phyloP scores from a whole-genome alignment of 2,888 invertebrate species.

The Zelleria hepariella region DNA sequence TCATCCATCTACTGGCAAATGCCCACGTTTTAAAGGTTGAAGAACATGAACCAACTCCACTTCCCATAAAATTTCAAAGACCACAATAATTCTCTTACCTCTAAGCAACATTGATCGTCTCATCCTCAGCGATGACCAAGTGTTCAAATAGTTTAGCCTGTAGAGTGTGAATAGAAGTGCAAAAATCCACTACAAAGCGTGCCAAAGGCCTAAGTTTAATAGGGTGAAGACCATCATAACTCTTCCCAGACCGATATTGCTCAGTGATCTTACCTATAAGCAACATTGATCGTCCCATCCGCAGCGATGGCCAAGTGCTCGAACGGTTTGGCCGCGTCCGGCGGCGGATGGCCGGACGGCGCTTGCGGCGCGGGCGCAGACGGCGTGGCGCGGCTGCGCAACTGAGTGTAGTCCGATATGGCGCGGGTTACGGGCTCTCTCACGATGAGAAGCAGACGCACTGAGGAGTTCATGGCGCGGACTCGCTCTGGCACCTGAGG shows the following conservation, averaged over 20 bases:
- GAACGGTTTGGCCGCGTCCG: constrained; percentile 75
- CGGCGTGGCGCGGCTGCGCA: constrained; percentile 86
- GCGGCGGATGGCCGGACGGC: constrained; percentile 40
- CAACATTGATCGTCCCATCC: constrained; percentile 87
- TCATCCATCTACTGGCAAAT: too few relatives aligned
- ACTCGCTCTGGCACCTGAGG: constrained; percentile 91
- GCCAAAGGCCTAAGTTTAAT: too few relatives aligned
- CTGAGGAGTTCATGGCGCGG: constrained; percentile 92
- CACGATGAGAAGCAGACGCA: constrained; percentile 92
- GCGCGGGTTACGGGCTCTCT: constrained; percentile 96
- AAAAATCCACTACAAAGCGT: too few relatives aligned
- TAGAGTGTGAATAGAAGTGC: background rate
- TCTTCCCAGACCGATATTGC: background rate
- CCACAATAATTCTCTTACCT: too few relatives aligned
- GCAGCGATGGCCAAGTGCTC: constrained; percentile 85
- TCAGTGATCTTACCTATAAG: constrained; percentile 69
- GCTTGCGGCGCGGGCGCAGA: constrained; percentile 73
- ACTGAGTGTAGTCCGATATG: constrained; percentile 96
- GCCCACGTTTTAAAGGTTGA: too few relatives aligned
- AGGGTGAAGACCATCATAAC: too few relatives aligned
- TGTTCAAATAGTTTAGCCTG: background rate
- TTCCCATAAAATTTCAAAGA: too few relatives aligned
- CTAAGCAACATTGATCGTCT: too few relatives aligned
- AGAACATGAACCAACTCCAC: too few relatives aligned
- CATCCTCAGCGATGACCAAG: background rate